Base-by-base conservation (phyloP, 2,888 invertebrate genomes). In the Syritta pipiens region DNA sequence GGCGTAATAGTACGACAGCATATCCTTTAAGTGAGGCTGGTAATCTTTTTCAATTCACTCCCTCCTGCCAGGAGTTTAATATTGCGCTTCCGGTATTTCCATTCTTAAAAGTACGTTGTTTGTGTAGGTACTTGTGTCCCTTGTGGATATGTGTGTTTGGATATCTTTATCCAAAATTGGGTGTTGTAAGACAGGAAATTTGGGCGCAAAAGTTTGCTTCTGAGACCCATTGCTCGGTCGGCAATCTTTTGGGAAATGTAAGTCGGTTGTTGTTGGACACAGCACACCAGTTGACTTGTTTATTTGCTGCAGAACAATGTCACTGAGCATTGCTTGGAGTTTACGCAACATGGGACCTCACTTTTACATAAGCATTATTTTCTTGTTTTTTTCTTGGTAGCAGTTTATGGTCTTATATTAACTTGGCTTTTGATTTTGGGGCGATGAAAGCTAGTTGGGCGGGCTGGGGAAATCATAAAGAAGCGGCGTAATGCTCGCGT, bases 31-130 rank as follows among this genome's bases (percentile, higher is more conserved):
- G 76, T 76, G 76, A 76, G 69, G 40, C 76, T 62, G 24, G 69
- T 49, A 76, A 76, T 76, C 76, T 69, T 76, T 75, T 76, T 63
- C 51, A 57, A 69, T 69, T 59, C 69, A 71, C 63, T 76, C 19
- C 20, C 30, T 10, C 46, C 44, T 9, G 20, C 26, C 37, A 12
- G 35, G 32, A 63, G 62, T 71, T 76, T 69, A 71, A 69, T 76
- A 76, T 69, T 69, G 57, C 57, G 63, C 69, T 76, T 63, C 69
- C 69, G 76, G 76, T 59, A 46, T 63, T 51, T 63, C 57, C 44
- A 63, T 51, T 76, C 63, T 59, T 62, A 75, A 72, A 32, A 40
- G 51, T 48, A 63, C 57, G 6, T 48, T 30, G 24, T 19, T 17
- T 19, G 12, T 26, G 40, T 30, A 44, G n/a, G 28, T n/a, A 14